These are phyloP conservation scores for Paradoxurus hermaphroditus DNA, from an alignment of 2,113 vertebrate species.

Conservation along the genomic window DNA sequence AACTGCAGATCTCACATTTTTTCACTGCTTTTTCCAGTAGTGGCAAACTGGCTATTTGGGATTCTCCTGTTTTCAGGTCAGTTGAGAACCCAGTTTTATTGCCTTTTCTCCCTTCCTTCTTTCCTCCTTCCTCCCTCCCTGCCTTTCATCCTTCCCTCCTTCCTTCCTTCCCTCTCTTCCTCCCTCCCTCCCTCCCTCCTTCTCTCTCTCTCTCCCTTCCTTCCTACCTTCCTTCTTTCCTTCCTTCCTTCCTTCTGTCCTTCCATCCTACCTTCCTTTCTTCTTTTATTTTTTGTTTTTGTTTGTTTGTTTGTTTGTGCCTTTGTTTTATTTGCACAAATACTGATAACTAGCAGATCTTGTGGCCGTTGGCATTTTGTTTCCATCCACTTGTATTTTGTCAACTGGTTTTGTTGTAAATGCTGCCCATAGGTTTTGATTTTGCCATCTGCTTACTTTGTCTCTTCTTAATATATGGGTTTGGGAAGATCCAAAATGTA, in stretches of 20 bases:
- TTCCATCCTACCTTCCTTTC: too few species aligned
- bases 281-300: too few species aligned
- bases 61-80: too few species aligned
- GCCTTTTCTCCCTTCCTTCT: too few species aligned
- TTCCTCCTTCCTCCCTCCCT: too few species aligned
- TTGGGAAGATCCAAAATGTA: background rate
- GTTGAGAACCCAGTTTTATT: background rate
- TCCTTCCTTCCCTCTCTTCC: background rate
- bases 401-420: background rate
- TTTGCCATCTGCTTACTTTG: background rate
- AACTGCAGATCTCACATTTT: background rate
- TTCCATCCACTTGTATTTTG: background rate
- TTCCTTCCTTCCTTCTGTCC: rapidly evolving
- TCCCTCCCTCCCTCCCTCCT: too few species aligned
- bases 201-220: too few species aligned
- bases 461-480: background rate
- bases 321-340: background rate
- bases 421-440: background rate
- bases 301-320: too few species aligned
- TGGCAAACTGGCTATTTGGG: background rate
- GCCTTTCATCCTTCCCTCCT: background rate
- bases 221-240: too few species aligned
- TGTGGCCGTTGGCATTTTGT: too few species aligned
- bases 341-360: background rate
- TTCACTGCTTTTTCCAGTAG: too few species aligned